Percentiles rank a stretch among this genome's conserved stretches.
phyloP scores from a whole-genome alignment of 1,140 invertebrate species.

The Bombyx mandarina region DNA sequence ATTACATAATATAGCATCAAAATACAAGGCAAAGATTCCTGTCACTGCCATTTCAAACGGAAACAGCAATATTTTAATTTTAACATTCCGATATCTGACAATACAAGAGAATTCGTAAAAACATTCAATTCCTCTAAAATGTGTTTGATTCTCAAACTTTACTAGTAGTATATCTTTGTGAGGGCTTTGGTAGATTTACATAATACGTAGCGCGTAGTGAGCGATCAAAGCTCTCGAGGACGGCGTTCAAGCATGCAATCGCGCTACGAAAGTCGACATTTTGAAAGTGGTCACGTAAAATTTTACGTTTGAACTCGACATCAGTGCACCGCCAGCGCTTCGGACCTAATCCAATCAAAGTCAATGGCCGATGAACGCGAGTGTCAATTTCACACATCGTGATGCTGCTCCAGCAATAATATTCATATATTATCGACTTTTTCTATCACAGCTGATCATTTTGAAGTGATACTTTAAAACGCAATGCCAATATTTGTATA shows the following conservation, averaged over 20 bases:
- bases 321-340: conserved; percentile 45
- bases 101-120: too few species aligned
- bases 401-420: conserved; percentile 8
- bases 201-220: conserved; percentile 37
- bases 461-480: too few species aligned
- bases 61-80: too few species aligned
- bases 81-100: too few species aligned
- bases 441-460: too few species aligned
- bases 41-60: too few species aligned
- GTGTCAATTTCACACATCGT: conserved; percentile 45
- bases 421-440: too few species aligned
- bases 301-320: conserved; percentile 59
- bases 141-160: too few species aligned
- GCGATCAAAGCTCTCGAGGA: conserved; percentile 29
- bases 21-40: too few species aligned
- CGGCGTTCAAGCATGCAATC: conserved; percentile 42
- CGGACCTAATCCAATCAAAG: conserved; percentile 61
- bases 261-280: conserved; percentile 45
- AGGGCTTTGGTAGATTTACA: conserved; percentile 31
- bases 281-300: conserved; percentile 66
- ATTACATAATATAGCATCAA: too few species aligned
- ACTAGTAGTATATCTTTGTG: not conserved
- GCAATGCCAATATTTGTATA: too few species aligned
- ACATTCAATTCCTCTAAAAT: too few species aligned
- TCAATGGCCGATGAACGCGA: conserved; percentile 45